Percentiles rank a stretch among this genome's conserved stretches.
Evolutionary conservation across 2,797 vertebrate species (phyloP).

Genomic region (Scyliorhinus canicula): DNA sequence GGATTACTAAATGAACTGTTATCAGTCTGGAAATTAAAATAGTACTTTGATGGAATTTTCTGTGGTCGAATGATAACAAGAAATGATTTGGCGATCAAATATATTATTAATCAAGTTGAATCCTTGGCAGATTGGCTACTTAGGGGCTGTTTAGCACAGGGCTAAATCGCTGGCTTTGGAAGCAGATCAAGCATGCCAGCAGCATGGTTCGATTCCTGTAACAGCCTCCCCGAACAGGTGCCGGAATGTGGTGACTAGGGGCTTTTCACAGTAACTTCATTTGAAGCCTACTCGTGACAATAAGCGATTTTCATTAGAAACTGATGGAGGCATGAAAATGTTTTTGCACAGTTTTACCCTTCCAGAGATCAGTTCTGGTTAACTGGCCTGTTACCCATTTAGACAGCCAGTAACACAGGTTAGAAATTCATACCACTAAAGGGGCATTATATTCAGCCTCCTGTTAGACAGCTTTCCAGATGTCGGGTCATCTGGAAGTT

Average conservation of each 20-base stretch:
- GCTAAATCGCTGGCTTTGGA: too few species aligned
- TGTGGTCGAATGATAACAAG: neutral
- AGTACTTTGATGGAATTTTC: slow-evolving; percentile 7
- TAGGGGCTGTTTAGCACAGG: too few species aligned
- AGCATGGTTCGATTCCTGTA: too few species aligned
- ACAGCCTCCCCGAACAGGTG: too few species aligned
- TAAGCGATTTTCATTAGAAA: too few species aligned
- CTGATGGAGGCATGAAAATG: neutral
- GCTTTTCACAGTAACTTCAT: too few species aligned
- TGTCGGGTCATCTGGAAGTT: neutral
- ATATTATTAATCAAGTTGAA: slow-evolving; percentile 12
- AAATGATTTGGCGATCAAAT: slow-evolving; percentile 13
- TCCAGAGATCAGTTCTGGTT: neutral
- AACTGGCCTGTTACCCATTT: neutral
- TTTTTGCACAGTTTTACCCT: neutral
- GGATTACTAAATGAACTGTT: neutral
- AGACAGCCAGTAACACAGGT: neutral
- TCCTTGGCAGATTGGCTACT: neutral
- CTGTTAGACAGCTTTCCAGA: neutral
- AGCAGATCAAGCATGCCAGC: too few species aligned
- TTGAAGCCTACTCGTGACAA: too few species aligned
- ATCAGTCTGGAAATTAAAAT: slow-evolving; percentile 29
- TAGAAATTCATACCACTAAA: neutral
- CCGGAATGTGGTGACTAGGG: too few species aligned
- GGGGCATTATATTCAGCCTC: neutral